Conservation (phyloP, 2,113 vertebrate genomes). For the Indicator indicator region DNA sequence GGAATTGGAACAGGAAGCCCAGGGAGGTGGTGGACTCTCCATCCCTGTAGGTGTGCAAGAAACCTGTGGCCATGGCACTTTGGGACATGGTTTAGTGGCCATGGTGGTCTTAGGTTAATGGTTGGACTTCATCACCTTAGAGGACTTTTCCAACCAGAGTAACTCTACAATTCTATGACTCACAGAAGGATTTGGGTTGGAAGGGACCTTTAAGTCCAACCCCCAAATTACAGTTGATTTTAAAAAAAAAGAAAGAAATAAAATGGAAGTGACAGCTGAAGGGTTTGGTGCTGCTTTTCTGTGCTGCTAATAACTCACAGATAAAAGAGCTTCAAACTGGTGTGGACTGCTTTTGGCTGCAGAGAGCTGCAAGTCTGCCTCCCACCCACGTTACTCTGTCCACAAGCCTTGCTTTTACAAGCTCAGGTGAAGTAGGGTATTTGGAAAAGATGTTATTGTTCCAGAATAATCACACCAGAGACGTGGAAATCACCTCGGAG, state of each 20-base stretch:
- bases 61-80: too few species aligned
- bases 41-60: too few species aligned
- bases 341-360: neutral
- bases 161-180: too few species aligned
- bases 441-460: neutral
- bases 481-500: rapidly evolving
- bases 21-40: too few species aligned
- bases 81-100: too few species aligned
- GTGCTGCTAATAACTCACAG: neutral
- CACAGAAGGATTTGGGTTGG: too few species aligned
- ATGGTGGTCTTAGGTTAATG: too few species aligned
- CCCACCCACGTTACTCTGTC: neutral
- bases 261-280: neutral
- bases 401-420: neutral
- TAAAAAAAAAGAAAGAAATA: too few species aligned
- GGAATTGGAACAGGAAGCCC: too few species aligned
- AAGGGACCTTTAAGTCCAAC: too few species aligned
- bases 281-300: neutral
- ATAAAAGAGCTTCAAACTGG: neutral
- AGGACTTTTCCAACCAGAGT: too few species aligned
- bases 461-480: neutral
- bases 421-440: neutral
- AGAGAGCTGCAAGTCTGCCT: neutral
- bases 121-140: too few species aligned
- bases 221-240: neutral